Percentiles rank a stretch among this genome's conserved stretches.
Evolutionary conservation across 2,888 invertebrate genomes (phyloP).

Genomic region (Pammene aurita): DNA sequence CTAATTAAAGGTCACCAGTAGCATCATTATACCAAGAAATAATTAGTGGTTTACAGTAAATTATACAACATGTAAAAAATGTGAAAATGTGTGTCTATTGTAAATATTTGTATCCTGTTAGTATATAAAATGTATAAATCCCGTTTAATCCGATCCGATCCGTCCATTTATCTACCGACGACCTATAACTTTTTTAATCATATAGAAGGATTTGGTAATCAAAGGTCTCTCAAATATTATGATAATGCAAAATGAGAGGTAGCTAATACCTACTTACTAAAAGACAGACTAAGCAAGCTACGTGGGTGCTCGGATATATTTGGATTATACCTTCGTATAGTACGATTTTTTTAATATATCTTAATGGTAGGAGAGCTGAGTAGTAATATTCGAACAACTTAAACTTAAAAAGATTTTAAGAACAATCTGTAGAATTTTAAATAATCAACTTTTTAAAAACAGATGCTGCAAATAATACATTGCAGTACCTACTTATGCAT

Average conservation of each 20-base stretch:
- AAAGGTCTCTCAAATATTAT: conserved; percentile 15
- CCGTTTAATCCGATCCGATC: neutral
- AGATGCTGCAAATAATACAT: too few relatives aligned
- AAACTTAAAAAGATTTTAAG: too few relatives aligned
- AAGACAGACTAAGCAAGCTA: neutral
- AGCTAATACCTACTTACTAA: neutral
- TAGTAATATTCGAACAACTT: too few relatives aligned
- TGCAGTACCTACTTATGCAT: neutral
- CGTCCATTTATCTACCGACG: conserved; percentile 23
- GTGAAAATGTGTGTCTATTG: too few relatives aligned
- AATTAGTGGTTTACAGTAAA: too few relatives aligned
- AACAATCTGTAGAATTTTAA: too few relatives aligned
- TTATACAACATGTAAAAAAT: too few relatives aligned
- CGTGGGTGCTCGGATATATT: neutral
- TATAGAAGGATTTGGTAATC: conserved; percentile 12
- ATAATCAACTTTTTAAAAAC: too few relatives aligned
- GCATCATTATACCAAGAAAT: too few relatives aligned
- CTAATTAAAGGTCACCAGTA: too few relatives aligned
- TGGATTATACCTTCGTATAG: neutral
- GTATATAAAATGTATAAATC: neutral
- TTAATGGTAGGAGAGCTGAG: too few relatives aligned
- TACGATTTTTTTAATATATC: too few relatives aligned
- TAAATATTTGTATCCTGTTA: neutral
- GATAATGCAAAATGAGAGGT: neutral
- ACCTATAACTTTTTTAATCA: neutral